Percentiles rank a stretch among this genome's conserved stretches.
phyloP scores from a whole-genome alignment of 2,113 vertebrate genomes.

The Osmerus mordax region DNA sequence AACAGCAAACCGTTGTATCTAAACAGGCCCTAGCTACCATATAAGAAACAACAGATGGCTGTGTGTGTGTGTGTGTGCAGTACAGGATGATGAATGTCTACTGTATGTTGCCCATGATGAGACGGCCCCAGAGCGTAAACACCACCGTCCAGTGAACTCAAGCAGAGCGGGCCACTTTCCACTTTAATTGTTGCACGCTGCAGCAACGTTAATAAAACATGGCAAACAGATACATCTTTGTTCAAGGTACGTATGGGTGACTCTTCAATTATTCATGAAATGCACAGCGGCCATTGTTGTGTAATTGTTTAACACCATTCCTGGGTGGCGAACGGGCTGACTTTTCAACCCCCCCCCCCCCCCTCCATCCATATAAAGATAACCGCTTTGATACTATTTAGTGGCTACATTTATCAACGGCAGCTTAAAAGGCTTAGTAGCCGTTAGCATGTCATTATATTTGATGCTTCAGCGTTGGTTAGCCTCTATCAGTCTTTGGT shows the following conservation, averaged over 20 bases:
- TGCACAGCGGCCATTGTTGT: conserved; percentile 45
- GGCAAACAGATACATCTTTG: conserved; percentile 47
- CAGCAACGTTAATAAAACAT: background rate
- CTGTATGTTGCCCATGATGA: conserved; percentile 23
- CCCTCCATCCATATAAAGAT: conserved; percentile 55
- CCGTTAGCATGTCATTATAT: conserved; percentile 72
- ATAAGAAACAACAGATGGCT: no score
- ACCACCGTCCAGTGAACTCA: conserved; percentile 42
- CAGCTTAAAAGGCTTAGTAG: conserved; percentile 67
- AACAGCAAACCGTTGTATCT: no score
- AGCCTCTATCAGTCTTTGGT: conserved; percentile 47
- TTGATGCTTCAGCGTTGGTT: conserved; percentile 63
- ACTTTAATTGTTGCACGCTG: conserved; percentile 39
- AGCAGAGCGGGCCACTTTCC: conserved; percentile 34
- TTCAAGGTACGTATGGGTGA: conserved; percentile 43
- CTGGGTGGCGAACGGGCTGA: conserved; percentile 52
- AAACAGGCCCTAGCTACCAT: no score
- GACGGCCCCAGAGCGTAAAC: conserved; percentile 27
- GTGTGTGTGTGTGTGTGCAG: no score
- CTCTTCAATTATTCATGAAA: conserved; percentile 56
- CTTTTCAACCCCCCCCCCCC: conserved; percentile 51
- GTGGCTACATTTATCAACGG: conserved; percentile 61
- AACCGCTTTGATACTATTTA: conserved; percentile 59
- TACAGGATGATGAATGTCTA: conserved; percentile 41
- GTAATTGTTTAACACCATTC: conserved; percentile 59